Evolutionary conservation across 2,113 vertebrate species (phyloP), one percentile per base, ranked within the genome.

Genomic region (Erythrocebus patas): DNA sequence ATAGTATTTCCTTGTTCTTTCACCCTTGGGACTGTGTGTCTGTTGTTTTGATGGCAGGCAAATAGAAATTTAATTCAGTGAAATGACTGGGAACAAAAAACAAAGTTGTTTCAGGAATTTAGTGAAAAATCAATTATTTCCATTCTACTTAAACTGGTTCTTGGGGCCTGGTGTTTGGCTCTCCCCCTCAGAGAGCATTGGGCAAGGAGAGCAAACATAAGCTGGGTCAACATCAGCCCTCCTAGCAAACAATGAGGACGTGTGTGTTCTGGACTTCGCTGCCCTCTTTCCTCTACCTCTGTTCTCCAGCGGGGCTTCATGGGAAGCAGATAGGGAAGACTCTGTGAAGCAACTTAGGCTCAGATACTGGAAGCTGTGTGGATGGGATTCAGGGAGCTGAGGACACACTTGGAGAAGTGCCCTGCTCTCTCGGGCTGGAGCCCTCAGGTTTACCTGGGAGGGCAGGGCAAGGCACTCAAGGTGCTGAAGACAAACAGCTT

Each of bases 121-220:
- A 25, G 68, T 10, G 12, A 75, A 64, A 75, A 87, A 76, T 91
- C 76, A 57, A 20, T 85, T 70, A 45, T 75, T 66, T 92, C 59
- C 52, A 9, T 82, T 43, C 11, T 10, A 1, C 10, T 35, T 0
- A 78, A 48, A 7, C 13, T 5, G 32, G n/a, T 38, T 57, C 23
- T 38, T 13, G 0, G 78, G 23, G 25, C 7, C 52, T 23, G 1
- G 1, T 7, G 14, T 66, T 68, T 55, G 38, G 10, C 30, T 32
- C 6, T 82, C 45, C n/a, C 6, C 61, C 17, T 32, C 32, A 38
- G 40, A 10, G 40, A 76, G 38, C 0, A 11, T 96, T 96, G 92
- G 35, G 59, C 87, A 97, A 98, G 85, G 12, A 23, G 81, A 43
- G 75, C n/a, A 95, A 93, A 96, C 82, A 98, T 38, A 6, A 18